Evolutionary conservation across 2,888 invertebrate species (phyloP), one percentile per base, ranked within the genome.

Genomic region (Ophraella communa): DNA sequence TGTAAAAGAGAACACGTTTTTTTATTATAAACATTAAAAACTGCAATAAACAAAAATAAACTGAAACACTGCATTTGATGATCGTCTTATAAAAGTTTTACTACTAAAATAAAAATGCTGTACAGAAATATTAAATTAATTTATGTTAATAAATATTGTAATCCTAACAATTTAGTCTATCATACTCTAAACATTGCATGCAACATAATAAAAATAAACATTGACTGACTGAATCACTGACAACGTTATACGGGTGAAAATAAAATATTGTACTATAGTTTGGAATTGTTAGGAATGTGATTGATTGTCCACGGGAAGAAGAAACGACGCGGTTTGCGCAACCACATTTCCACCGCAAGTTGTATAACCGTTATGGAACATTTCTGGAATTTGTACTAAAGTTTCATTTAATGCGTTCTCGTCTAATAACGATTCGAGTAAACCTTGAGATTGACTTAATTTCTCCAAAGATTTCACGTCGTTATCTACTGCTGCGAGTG

Each of bases 401-500:
- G 83, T 82, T 72, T 83, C 83, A 11, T 82, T 80, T 55, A 84
- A 74, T 17, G 79, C 81, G 77, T 87, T 84, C 78, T 89, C 88
- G 74, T 89, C 89, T 72, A 89, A 75, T 64, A 88, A 84, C 21
- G 89, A 88, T 76, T 90, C 89, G 55, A 87, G 77, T 64, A 87
- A 79, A 62, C 86, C 86, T 66, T 86, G 86, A 4, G 87, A 83
- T 71, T 86, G 85, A 59, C 88, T 88, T 80, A 88, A 83, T 80
- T 89, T 89, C 78, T 90, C 89, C 74, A 90, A 81, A 63, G 89
- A 89, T 80, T 89, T 87, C 18, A 90, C 88, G 77, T 89, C 89
- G 78, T 89, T 89, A 78, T 91, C 91, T 47, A 91, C 92, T 52
- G 89, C 89, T 73, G 91, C 91, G 68, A 95, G 82, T 7, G 94